Base-by-base conservation (phyloP, 2,797 vertebrate species). In the Catamblyrhynchus diadema region DNA sequence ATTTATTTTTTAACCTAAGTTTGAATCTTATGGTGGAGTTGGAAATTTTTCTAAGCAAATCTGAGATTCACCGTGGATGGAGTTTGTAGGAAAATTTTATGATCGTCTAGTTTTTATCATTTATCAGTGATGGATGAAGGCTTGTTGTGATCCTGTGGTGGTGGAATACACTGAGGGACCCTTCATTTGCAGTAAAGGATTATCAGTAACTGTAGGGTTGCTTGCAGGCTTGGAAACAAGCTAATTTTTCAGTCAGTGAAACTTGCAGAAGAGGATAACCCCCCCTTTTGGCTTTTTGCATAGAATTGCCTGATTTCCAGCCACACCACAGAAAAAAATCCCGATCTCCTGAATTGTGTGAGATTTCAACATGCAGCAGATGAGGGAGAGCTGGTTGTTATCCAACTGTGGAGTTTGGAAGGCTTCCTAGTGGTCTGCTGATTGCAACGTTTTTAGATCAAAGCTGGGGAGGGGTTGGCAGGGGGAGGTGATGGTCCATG, bases 401-500 rank as follows among this genome's bases (percentile, higher is more conserved):
- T 70, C 88, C 94, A 95, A 54, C 50, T 78, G 90, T 48, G 84
- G 84, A 47, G 50, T 80, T 85, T 96, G 92, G 93, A 97, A 86
- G 62, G 69, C 21, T 71, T 95, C 92, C 92, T 85, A 91, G 93
- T 79, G 81, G 65, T 81, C 87, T 88, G 85, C 85, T 81, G 87
- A 91, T 89, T 60, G 69, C 71, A 95, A 69, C 33, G 30, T 71
- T 94, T 94, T 91, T 67, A 95, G 94, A 82, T 91, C 88, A 94
- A 91, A 95, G 86, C 94, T 60, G 79, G 87, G 88, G 57, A 95
- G 72, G 77, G 82, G 33, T 45, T 96, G 94, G 94, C 89, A 90
- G 85, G 59, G 57, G 61, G 83, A 92, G 57, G 83, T 87, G 92
- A 92, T 91, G 91, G 94, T 59, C 94, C 94, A 88, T 95, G 94